Base-by-base conservation (phyloP, 2,797 vertebrate genomes). In the Amazona ochrocephala region DNA sequence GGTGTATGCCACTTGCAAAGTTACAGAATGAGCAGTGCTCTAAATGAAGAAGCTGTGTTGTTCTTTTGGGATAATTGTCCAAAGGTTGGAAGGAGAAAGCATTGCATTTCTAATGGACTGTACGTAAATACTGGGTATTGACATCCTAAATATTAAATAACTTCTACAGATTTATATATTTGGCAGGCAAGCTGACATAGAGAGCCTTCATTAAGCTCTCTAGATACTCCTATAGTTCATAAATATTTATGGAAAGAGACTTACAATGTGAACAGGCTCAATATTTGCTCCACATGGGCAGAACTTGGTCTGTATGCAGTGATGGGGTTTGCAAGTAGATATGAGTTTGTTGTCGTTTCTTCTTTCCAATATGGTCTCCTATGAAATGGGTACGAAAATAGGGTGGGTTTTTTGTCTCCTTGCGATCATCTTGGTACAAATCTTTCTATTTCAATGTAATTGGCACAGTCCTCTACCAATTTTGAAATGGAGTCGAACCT, bases 181-280 rank as follows among this genome's bases (percentile, higher is more conserved):
- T 73, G 51, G 23, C 60, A 88, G 62, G n/a, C 42, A 61, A 15
- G 34, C 39, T 76, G 75, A 71, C 34, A 37, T 2, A 72, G 47
- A 72, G n/a, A 79, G 26, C 45, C 60, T 88, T 95, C 50, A 17
- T 73, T 88, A 88, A 94, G 64, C 18, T 84, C 47, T 82, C 14
- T 34, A 32, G 37, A n/a, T 86, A 56, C 20, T 67, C 24, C 58
- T 58, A 39, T 48, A 42, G 32, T 51, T 89, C 53, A 34, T 92
- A 78, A 88, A 76, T 94, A 48, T 73, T 84, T 84, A 72, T 83
- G 51, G 71, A 24, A 71, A 88, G 79, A 84, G 71, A 71, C 64
- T 84, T 8, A 34, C 82, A 60, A 0, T 23, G 14, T 74, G 58
- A 66, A 32, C 32, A 61, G n/a, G 9, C 60, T 87, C 5, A 7